Evolutionary conservation across 2,888 invertebrate genomes (phyloP), one percentile per base, ranked within the genome.

Genomic region (Neelides folsomi): DNA sequence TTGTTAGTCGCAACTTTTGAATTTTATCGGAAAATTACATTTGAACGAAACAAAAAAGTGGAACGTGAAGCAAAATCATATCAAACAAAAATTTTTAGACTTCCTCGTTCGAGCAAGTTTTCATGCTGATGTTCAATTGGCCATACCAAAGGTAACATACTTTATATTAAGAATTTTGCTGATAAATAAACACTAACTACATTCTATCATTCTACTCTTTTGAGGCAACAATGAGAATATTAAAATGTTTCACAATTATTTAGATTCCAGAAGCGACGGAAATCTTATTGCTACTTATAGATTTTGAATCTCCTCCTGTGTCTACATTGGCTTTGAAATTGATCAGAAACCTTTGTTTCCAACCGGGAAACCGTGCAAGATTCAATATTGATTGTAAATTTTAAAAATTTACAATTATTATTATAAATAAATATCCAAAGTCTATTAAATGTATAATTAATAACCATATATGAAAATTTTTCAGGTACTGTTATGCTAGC

Each of bases 321-420:
- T 57, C 59, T 13, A 36, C 49, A 1, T 34, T 56, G 10, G 73
- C 77, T 6, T 66, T 77, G 53, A 67, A 72, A 20, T 72, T 77
- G 40, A 65, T 79, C 13, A 70, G 77, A 54, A 79, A 79, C 67
- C 66, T 78, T 18, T 68, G 76, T 1, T 77, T 78, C 64, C 73
- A 76, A 66, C 68, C 71, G 18, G 66, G 71, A 1, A 79, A 77
- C 61, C 70, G 76, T 51, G 69, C 76, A 2, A 68, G 76, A 58
- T 67, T 78, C 42, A 67, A 78, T 34, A 54, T 56, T 35, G 58
- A 63, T 49, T 44, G 63, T 63, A 54, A 55, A 48, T 40, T 20
- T 4, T 8, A 5, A 18, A 27, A 27, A 27, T 27, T 5, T 27
- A 27, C 27, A 7, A 27, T 27, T 7, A 27, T 18, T 10, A 15